Base-by-base conservation (phyloP, 2,888 invertebrate genomes). In the Herminia tarsipennalis region DNA sequence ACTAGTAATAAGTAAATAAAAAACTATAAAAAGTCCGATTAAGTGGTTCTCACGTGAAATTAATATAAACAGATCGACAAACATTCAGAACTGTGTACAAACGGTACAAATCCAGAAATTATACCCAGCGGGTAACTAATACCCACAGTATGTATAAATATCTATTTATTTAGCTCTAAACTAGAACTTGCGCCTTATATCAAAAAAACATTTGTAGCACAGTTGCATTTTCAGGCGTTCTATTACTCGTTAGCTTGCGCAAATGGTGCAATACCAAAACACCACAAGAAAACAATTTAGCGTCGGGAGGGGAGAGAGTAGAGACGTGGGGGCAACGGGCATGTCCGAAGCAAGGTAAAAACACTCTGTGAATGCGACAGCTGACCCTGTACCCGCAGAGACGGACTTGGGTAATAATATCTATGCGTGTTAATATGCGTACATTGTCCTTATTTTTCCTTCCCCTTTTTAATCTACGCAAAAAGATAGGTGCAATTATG, bases 231-330 rank as follows among this genome's bases (percentile, higher is more conserved):
- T 50, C 54, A 56, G 45, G 53, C 38, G 52, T 72, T 63, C 41
- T 48, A 37, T 52, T 57, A 73, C 65, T 78, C 77, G 78, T 76
- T 80, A 78, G 65, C 62, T 79, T 73, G 64, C 61, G 51, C 69
- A 69, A 69, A 75, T 67, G 72, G 72, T 68, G 71, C 68, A 65
- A 71, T 66, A 64, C 68, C 56, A 49, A 62, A 73, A 65, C 64
- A 65, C 70, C 70, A 61, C 83, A 86, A 86, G 87, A 86, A 87
- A 87, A 88, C 83, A 85, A 87, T 87, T 88, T 84, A 81, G 78
- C 75, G 72, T 66, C 64, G 69, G 55, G 72, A 72, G 76, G 70
- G 69, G 49, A 54, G 34, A 48, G 56, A 49, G 59, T 59, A 43
- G 17, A 30, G 14, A 56, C 40, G 37, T 34, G 41, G 49, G 46